phyloP scores from a whole-genome alignment of 2,888 invertebrate genomes.

The Dolichopus griseipennis region DNA sequence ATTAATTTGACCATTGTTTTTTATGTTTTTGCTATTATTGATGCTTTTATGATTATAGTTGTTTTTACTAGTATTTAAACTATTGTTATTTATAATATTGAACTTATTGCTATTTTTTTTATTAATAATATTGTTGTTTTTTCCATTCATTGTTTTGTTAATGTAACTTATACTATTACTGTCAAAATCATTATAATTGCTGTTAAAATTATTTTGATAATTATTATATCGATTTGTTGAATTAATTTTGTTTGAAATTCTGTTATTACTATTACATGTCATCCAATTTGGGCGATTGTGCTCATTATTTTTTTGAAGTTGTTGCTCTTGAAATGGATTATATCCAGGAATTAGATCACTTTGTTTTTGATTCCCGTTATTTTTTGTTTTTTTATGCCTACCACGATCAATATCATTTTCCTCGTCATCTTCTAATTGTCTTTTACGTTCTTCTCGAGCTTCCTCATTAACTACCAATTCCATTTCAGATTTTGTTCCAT shows the following conservation, averaged over 20 bases:
- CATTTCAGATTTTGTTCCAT: slow-evolving; percentile 62
- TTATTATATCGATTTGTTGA: neutral
- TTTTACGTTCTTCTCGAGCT: slow-evolving; percentile 62
- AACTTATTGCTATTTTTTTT: slow-evolving; percentile 11
- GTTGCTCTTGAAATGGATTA: slow-evolving; percentile 55
- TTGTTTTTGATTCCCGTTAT: slow-evolving; percentile 50
- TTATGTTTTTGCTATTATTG: slow-evolving; percentile 10
- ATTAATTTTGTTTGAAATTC: neutral
- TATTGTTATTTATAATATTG: slow-evolving; percentile 10
- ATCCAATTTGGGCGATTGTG: slow-evolving; percentile 27
- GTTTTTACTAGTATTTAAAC: slow-evolving; percentile 8
- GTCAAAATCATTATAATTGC: slow-evolving; percentile 11
- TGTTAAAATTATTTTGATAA: slow-evolving; percentile 12
- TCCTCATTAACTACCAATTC: slow-evolving; percentile 58
- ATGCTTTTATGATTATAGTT: slow-evolving; percentile 8
- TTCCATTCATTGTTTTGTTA: slow-evolving; percentile 8
- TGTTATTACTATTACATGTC: neutral
- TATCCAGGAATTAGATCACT: slow-evolving; percentile 36
- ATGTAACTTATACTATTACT: neutral
- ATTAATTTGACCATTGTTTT: too few species aligned
- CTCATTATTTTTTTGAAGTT: slow-evolving; percentile 41
- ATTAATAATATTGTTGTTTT: slow-evolving; percentile 12
- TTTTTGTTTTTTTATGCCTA: slow-evolving; percentile 60
- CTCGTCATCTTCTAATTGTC: slow-evolving; percentile 54
- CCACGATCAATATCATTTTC: slow-evolving; percentile 76